Evolutionary conservation across 2,113 vertebrate genomes (phyloP), one percentile per base, ranked within the genome.

Genomic region (Phylloscopus whistleri): DNA sequence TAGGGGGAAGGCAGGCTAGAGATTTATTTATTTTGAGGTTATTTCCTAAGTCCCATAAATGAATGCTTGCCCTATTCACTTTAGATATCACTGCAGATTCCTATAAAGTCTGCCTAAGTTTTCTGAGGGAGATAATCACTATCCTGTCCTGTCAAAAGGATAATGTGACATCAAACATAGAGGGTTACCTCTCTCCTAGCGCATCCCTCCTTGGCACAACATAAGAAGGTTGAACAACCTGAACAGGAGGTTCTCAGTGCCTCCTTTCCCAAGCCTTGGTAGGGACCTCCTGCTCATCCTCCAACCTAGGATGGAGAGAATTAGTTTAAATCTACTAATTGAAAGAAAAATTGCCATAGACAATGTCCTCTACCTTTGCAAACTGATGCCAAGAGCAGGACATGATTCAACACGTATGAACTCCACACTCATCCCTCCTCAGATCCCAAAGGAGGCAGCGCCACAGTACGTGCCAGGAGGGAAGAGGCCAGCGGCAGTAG

Each of bases 391-490:
- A 95, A 91, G 77, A 52, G 18, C 2, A 11, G 72, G 93, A 95
- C 96, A 63, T 92, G 95, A 95, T 85, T 90, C 69, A 67, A 87
- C 23, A 69, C 0, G 74, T 73, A 66, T 44, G 28, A 91, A 80
- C 72, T 78, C 70, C 39, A 78, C 74, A 90, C 64, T 94, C 59
- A 83, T 96, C 37, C 59, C 56, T 95, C 76, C 91, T 93, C 86
- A 63, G 84, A 94, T 95, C 76, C 84, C 39, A 83, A 90, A 96
- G 93, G 82, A 91, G 81, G 67, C 80, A 95, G 96, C 24, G 49
- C 91, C 90, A 69, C 70, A 21, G 81, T 51, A 74, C 0, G 22
- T 30, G 59, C 4, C 30, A 87, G 53, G 30, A 94, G 53, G 64
- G 59, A 80, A 96, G 93, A 89, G 69, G 70, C 37, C 53, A 30